Conservation (phyloP, 2,888 invertebrate species). For the Diaphora mendica region DNA sequence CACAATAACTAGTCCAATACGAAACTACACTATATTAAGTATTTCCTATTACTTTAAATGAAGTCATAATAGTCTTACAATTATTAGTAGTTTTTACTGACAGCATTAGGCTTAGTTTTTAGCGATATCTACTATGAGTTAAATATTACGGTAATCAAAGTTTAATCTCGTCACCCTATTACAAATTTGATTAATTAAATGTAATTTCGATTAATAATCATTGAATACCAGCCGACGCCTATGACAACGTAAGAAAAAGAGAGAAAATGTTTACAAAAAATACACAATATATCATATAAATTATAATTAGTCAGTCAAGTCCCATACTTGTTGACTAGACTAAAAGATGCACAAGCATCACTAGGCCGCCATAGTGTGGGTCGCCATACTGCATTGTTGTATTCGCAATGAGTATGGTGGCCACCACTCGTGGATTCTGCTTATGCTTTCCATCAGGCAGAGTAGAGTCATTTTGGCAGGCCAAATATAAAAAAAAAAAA, state of each 20-base stretch:
- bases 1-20: too few relatives aligned
- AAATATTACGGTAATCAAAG: not conserved
- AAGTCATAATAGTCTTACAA: not conserved
- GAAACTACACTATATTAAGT: not conserved
- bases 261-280: not conserved
- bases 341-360: too few relatives aligned
- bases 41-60: too few relatives aligned
- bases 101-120: not conserved
- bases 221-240: not conserved
- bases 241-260: not conserved
- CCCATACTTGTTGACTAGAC: too few relatives aligned
- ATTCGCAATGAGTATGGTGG: too few relatives aligned
- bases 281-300: not conserved
- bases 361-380: too few relatives aligned
- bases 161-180: not conserved
- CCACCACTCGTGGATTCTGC: too few relatives aligned
- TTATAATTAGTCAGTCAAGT: too few relatives aligned
- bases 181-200: not conserved
- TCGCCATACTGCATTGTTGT: too few relatives aligned
- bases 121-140: not conserved
- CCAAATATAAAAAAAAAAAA: too few relatives aligned
- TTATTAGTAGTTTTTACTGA: not conserved
- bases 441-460: too few relatives aligned
- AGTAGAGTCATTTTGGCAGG: too few relatives aligned
- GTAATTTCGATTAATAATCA: not conserved